phyloP scores from a whole-genome alignment of 1,140 invertebrate genomes.

The Magallana angulata region DNA sequence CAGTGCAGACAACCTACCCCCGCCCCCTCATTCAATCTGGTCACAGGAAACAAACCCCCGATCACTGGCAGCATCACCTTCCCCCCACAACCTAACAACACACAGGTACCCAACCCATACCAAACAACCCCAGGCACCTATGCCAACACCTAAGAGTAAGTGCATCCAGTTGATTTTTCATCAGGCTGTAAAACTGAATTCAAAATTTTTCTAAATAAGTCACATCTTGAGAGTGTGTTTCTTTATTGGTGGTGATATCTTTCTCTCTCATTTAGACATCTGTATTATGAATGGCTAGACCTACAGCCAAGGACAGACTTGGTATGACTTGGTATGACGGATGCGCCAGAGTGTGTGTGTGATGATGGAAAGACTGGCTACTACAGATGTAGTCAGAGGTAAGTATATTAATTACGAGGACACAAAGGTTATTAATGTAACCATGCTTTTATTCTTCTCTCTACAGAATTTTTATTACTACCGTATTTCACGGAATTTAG shows the following conservation, averaged over 20 bases:
- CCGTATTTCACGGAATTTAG: no score
- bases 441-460: no score
- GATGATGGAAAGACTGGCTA: slow-evolving; percentile 59
- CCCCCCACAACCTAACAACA: slow-evolving; percentile 24
- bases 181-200: neutral
- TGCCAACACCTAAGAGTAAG: slow-evolving; percentile 21
- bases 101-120: slow-evolving; percentile 52
- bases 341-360: slow-evolving; percentile 56
- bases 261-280: neutral
- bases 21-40: slow-evolving; percentile 18
- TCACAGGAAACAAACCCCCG: slow-evolving; percentile 14
- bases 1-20: slow-evolving; percentile 55
- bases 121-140: neutral
- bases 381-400: slow-evolving; percentile 61
- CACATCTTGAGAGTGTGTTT: no score
- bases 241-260: neutral
- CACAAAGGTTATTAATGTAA: no score
- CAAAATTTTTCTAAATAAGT: neutral
- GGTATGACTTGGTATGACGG: slow-evolving; percentile 37
- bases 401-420: slow-evolving; percentile 8
- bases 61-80: slow-evolving; percentile 14
- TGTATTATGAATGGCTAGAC: slow-evolving; percentile 55
- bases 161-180: neutral
- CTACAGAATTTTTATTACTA: no score
- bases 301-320: slow-evolving; percentile 58